Conservation (phyloP, 2,113 vertebrate genomes). For the Ibidorhyncha struthersii region DNA sequence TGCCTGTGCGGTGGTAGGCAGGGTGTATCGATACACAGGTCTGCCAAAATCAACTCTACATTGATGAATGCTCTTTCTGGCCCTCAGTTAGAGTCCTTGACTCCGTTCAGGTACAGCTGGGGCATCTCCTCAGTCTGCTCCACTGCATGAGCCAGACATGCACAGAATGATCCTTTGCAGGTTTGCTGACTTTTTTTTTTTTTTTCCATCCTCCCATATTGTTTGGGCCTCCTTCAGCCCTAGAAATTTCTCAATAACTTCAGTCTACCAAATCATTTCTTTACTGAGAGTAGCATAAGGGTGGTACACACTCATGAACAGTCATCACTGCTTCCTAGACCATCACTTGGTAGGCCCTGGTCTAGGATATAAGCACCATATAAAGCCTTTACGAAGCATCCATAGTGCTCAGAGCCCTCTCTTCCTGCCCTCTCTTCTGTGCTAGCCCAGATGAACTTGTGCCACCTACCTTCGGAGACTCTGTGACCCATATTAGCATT, state of each 20-base stretch:
- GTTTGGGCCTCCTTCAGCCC: not conserved
- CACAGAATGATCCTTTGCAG: not conserved
- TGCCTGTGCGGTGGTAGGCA: not conserved
- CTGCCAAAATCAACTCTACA: not conserved
- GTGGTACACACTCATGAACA: not conserved
- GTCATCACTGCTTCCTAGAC: accelerated
- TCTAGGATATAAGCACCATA: not conserved
- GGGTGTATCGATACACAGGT: not conserved
- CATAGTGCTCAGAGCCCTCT: not conserved
- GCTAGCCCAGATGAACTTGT: not conserved
- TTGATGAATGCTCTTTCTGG: not conserved
- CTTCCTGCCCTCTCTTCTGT: not conserved
- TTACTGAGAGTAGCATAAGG: not conserved
- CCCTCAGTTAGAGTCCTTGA: accelerated
- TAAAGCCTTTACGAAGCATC: not conserved
- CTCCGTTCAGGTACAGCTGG: not conserved
- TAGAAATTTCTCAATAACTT: not conserved
- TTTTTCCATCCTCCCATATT: not conserved
- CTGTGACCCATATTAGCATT: not conserved
- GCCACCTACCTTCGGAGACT: not conserved
- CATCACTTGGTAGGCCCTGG: not conserved
- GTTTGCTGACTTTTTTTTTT: not conserved
- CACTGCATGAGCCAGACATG: accelerated
- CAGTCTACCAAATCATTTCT: not conserved
- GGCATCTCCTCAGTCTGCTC: not conserved